Evolutionary conservation across 2,113 vertebrate species (phyloP), one percentile per base, ranked within the genome.

Genomic region (Suricata suricatta): DNA sequence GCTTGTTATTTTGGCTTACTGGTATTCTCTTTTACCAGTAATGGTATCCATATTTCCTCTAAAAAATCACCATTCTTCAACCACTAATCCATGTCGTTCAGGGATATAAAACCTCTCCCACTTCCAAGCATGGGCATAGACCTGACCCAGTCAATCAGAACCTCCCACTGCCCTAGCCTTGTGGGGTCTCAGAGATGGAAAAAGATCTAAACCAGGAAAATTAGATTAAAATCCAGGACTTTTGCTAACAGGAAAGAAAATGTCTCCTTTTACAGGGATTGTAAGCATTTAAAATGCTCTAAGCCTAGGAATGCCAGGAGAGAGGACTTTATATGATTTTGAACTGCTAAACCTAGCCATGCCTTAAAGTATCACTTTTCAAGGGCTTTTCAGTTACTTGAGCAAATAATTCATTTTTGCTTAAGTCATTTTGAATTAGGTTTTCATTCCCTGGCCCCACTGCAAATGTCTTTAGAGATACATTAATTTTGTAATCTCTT

Each of bases 351-450:
- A 86, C 68, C 19, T 66, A 68, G 87, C 7, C 47, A n/a, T 69
- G 47, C 69, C 69, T 96, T 90, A 68, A 93, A 92, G 69, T 74
- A 90, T 47, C 63, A 68, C 31, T 72, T 47, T 77, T 47, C 41
- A 77, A 76, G 69, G 68, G 54, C 64, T 72, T 87, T 93, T 96
- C 54, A 50, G 47, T 89, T 74, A 69, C 57, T 86, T 82, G 57
- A 93, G 50, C 84, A 86, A 71, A 77, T 71, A 80, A 93, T 64
- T 95, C 47, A 69, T 33, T 66, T 86, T 96, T 83, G 52, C 13
- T 95, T 88, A 83, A 84, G 76, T 41, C 87, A 57, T 74, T 96
- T 80, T 87, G 68, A 94, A 86, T 96, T 93, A 68, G 25, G 35
- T 68, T 95, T 97, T 84, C 86, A 92, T 95, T 89, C 87, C 44